Conservation (phyloP, 1,140 invertebrate species). For the Drosophila auraria region DNA sequence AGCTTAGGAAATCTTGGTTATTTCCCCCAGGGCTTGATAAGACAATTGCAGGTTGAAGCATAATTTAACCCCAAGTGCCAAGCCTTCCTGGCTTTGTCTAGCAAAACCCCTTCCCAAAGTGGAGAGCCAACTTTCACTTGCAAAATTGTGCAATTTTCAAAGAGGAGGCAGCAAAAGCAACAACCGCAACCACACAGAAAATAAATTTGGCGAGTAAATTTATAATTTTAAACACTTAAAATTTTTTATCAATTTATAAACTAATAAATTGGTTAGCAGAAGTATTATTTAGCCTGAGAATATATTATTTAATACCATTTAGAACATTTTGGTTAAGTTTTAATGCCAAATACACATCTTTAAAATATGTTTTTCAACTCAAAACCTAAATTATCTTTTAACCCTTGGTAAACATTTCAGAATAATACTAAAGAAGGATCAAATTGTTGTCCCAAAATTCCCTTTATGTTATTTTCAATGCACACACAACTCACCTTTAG, state of each 20-base stretch:
- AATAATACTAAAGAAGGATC: neutral
- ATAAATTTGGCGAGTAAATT: neutral
- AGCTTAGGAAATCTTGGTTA: neutral
- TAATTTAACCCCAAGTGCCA: neutral
- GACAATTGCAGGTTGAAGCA: neutral
- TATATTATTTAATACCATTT: neutral
- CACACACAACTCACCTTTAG: constrained; percentile 63
- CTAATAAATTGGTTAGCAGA: neutral
- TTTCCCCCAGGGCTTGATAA: neutral
- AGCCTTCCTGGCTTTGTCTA: constrained; percentile 7
- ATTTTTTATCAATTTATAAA: neutral
- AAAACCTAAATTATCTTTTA: neutral
- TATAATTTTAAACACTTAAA: neutral
- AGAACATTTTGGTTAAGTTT: neutral
- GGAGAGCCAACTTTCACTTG: constrained; percentile 29
- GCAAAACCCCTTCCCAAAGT: neutral
- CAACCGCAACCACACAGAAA: constrained; percentile 12
- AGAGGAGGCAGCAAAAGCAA: neutral
- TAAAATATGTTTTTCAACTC: neutral
- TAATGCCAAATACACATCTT: neutral
- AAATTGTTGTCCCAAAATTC: neutral
- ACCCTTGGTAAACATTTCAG: neutral
- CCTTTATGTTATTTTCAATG: neutral
- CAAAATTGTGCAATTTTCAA: constrained; percentile 24
- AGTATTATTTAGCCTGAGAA: neutral